These are phyloP conservation scores for Eristalis tenax DNA, from an alignment of 2,888 invertebrate genomes.

Conservation along the genomic window DNA sequence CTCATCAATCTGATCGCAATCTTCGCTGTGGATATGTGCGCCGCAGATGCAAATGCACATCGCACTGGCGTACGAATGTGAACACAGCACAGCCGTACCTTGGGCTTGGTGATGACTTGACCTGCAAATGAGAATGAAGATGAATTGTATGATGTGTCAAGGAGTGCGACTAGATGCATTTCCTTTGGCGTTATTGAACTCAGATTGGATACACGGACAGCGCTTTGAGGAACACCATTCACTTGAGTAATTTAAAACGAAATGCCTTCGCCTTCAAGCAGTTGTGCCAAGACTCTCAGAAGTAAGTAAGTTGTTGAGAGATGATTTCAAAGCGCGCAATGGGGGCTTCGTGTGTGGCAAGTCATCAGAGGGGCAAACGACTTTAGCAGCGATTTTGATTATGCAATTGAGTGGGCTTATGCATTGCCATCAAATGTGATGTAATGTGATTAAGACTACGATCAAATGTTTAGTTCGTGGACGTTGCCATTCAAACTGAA, in stretches of 20 bases:
- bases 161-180: neutral
- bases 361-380: too few species aligned
- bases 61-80: neutral
- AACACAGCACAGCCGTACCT: neutral
- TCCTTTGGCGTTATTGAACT: neutral
- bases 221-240: neutral
- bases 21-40: neutral
- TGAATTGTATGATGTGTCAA: neutral
- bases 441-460: too few species aligned
- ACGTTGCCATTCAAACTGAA: too few species aligned
- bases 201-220: neutral
- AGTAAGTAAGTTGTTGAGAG: too few species aligned
- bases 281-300: too few species aligned
- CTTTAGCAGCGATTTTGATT: too few species aligned
- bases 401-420: too few species aligned
- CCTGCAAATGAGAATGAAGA: neutral
- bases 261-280: too few species aligned
- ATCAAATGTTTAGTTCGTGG: too few species aligned
- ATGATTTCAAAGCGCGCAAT: too few species aligned
- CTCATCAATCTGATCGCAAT: constrained; percentile 44
- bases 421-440: too few species aligned
- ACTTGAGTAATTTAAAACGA: neutral
- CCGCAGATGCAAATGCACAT: neutral
- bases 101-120: neutral
- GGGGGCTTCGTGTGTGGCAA: too few species aligned